Conservation (phyloP, 2,113 vertebrate species). For the Aldabrachelys gigantea region DNA sequence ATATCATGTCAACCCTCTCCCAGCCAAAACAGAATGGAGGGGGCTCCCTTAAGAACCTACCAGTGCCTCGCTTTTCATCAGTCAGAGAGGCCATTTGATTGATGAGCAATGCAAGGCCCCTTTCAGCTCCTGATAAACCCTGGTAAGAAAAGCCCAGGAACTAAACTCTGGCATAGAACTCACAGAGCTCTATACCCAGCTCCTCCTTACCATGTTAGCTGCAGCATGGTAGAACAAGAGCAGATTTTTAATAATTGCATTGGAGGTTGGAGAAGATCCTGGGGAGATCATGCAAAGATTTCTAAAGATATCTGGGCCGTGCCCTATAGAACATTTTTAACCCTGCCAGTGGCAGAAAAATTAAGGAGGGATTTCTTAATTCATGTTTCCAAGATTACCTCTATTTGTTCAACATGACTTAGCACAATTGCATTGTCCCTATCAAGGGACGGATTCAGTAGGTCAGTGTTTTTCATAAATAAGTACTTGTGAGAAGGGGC, state of each 20-base stretch:
- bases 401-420: neutral
- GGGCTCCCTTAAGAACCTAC: neutral
- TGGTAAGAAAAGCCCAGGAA: neutral
- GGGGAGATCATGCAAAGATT: neutral
- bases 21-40: neutral
- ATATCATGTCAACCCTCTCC: neutral
- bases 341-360: neutral
- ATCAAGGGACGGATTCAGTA: neutral
- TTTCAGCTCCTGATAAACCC: neutral
- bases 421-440: neutral
- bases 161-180: neutral
- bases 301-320: neutral
- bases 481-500: neutral
- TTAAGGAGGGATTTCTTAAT: neutral
- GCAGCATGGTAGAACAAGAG: neutral
- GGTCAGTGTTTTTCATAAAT: conserved; percentile 19
- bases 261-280: neutral
- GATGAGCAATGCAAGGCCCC: neutral
- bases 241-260: neutral
- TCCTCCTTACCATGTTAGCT: neutral
- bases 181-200: neutral
- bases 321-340: neutral
- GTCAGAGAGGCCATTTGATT: neutral
- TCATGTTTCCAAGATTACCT: neutral
- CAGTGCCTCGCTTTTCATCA: neutral